Evolutionary conservation across 37 sponge, comb jelly and placozoan genomes (phyloP).

Genomic region (Agelas oroides): DNA sequence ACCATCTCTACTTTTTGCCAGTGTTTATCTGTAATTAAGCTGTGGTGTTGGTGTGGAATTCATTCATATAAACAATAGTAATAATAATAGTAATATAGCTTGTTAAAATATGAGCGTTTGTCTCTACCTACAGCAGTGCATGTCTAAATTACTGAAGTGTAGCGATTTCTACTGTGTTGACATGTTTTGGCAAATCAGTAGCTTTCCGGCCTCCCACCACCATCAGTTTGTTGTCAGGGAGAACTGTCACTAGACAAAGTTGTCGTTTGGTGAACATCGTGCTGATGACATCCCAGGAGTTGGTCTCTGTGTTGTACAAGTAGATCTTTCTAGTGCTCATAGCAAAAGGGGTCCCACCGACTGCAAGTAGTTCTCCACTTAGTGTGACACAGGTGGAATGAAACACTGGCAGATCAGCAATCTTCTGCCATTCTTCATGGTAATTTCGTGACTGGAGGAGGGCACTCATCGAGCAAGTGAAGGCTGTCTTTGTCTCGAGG

Average conservation of each 20-base stretch:
- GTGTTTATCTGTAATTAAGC: too few species aligned
- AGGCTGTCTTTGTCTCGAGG: not conserved
- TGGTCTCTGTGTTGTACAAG: not conserved
- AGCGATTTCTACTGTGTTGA: too few species aligned
- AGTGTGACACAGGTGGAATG: not conserved
- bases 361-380: not conserved
- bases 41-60: too few species aligned
- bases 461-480: not conserved
- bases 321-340: not conserved
- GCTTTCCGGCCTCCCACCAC: not conserved
- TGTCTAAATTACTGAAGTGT: too few species aligned
- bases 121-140: too few species aligned
- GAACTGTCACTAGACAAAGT: not conserved
- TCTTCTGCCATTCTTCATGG: not conserved
- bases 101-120: too few species aligned
- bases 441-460: not conserved
- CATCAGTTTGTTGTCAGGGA: constrained; percentile 3
- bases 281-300: not conserved
- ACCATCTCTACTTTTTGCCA: too few species aligned
- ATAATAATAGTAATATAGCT: too few species aligned
- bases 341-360: not conserved
- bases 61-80: too few species aligned
- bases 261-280: not conserved
- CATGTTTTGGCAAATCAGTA: too few species aligned
- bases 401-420: not conserved